These are phyloP conservation scores for Invenusta paracnida DNA, from an alignment of 2,888 invertebrate genomes.

Conservation along the genomic window DNA sequence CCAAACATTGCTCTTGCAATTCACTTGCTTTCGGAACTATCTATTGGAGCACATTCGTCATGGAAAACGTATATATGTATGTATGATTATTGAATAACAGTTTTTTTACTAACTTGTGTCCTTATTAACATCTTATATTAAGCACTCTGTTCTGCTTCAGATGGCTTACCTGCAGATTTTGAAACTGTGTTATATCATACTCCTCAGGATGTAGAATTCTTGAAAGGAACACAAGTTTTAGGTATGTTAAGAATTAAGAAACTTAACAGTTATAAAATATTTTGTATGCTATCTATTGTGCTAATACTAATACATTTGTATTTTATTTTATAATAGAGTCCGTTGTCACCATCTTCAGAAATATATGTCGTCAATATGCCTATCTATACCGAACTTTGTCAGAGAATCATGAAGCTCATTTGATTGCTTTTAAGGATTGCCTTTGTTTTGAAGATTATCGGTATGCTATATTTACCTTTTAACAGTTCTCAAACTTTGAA, in stretches of 20 bases:
- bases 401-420: neutral
- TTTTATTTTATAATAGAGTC: neutral
- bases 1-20: neutral
- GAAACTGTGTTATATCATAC: neutral
- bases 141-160: neutral
- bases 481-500: neutral
- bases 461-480: neutral
- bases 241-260: neutral
- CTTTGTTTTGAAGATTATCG: neutral
- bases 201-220: neutral
- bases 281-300: too few species aligned
- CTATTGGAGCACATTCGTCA: neutral
- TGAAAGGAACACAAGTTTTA: neutral
- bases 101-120: neutral
- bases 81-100: neutral
- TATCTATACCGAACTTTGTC: neutral
- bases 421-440: neutral
- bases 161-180: neutral
- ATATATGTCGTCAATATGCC: neutral
- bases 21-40: neutral
- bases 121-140: too few species aligned
- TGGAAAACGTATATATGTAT: neutral
- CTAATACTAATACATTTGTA: neutral
- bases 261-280: too few species aligned
- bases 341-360: neutral